A percentile compares a stretch with the other conserved stretches of the same genome.
phyloP scores from a whole-genome alignment of 2,797 vertebrate species.

The Malacoraja senta region DNA sequence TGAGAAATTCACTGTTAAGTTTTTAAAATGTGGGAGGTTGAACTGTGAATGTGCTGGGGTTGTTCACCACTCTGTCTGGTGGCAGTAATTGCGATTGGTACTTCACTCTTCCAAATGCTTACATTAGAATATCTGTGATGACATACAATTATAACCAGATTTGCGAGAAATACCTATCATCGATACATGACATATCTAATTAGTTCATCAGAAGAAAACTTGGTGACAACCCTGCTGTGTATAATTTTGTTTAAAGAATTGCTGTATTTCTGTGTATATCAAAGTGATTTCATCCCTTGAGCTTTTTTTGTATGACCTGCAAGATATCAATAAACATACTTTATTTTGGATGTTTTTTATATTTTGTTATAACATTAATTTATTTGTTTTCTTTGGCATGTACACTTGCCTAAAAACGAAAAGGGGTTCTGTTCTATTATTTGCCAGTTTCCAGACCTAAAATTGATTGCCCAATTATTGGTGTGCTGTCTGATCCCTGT shows the following conservation, averaged over 20 bases:
- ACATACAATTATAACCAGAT: background rate
- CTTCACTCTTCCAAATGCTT: background rate
- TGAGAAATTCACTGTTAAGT: background rate
- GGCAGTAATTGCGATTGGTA: background rate
- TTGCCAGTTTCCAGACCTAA: background rate
- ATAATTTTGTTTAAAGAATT: background rate
- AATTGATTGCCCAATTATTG: background rate
- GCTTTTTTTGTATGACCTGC: background rate
- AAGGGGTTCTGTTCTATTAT: background rate
- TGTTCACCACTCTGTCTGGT: background rate
- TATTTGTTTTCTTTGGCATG: background rate
- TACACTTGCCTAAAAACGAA: background rate
- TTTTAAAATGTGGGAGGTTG: background rate
- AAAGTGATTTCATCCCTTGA: background rate
- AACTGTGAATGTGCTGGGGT: background rate
- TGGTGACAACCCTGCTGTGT: background rate
- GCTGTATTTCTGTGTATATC: background rate
- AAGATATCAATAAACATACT: constrained; percentile 20
- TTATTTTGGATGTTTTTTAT: constrained; percentile 8
- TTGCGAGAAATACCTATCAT: background rate
- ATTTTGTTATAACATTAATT: background rate
- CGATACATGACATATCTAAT: background rate
- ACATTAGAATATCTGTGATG: background rate
- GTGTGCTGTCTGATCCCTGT: too few relatives aligned
- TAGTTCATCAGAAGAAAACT: background rate